A percentile compares a stretch with the other conserved stretches of the same genome.
These are phyloP conservation scores for Antennarius striatus DNA, from an alignment of 2,113 vertebrate genomes.

Conservation along the genomic window DNA sequence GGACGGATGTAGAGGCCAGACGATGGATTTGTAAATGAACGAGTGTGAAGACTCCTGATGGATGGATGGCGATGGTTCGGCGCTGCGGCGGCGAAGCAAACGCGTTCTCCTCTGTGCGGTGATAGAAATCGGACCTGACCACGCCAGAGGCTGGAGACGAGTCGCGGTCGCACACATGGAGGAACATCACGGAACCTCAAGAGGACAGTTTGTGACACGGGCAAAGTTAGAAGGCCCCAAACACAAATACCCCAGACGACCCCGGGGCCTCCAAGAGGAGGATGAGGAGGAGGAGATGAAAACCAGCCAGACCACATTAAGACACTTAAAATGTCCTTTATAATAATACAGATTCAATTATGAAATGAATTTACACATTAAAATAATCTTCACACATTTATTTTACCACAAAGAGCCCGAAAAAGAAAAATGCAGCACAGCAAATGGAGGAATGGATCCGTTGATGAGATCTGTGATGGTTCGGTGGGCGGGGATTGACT, in stretches of 20 bases:
- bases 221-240: conserved; percentile 56
- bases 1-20: not conserved
- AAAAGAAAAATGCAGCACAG: no score
- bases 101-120: conserved; percentile 39
- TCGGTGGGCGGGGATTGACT: not conserved
- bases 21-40: not conserved
- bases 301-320: conserved; percentile 19
- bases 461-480: no score
- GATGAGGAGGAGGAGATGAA: not conserved
- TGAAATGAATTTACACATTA: no score
- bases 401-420: no score
- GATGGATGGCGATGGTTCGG: conserved; percentile 24
- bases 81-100: conserved; percentile 46
- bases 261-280: conserved; percentile 23
- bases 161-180: conserved; percentile 36
- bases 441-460: no score
- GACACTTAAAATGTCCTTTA: conserved; percentile 4
- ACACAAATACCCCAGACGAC: conserved; percentile 41
- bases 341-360: no score
- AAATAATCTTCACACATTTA: no score
- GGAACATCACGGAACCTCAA: conserved; percentile 54
- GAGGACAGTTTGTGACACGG: conserved; percentile 58
- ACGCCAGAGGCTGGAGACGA: conserved; percentile 63
- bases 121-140: conserved; percentile 73
- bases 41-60: not conserved